Base-by-base conservation (phyloP, 2,888 invertebrate genomes). In the Cremastinae sp. region DNA sequence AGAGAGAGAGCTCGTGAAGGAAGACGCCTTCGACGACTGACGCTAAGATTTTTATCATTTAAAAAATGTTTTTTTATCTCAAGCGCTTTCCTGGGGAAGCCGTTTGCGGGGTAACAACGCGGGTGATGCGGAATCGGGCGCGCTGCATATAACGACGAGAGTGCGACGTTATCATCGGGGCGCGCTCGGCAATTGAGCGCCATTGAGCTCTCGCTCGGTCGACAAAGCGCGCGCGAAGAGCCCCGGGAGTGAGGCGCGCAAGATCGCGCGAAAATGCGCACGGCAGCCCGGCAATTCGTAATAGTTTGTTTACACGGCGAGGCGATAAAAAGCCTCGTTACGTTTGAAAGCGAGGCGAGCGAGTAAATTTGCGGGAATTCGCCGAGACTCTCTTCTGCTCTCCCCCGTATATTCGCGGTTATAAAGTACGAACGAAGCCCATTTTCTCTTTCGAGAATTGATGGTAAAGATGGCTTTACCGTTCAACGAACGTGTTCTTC, bases 281-380 rank as follows among this genome's bases (percentile, higher is more conserved):
- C 61, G 36, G 28, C 74, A 53, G 69, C 49, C 10, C 72, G 36
- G 53, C 76, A 77, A 77, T 77, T 62, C 69, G 73, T 70, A 65
- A 76, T 73, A 77, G 76, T 77, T 74, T 77, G 76, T 77, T 77
- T 77, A 77, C 76, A 77, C 76, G 76, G 65, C 73, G 41, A 36
- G 34, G 47, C 65, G 69, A 62, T 77, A 77, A 77, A 77, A 77
- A 77, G 69, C 73, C 76, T 77, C 76, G 76, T 77, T 77, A 70
- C 61, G 70, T 70, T 70, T 59, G 61, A 74, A 61, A 65, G 73
- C 70, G 61, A 69, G 5, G 61, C 58, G 54, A 56, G 53, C 41
- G 65, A 74, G 65, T 66, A 62, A 77, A 73, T 77, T 74, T 70
- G 34, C 59, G 28, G 5, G 28, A 5, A 28, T 28, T 28, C 28